A percentile compares a stretch with the other conserved stretches of the same genome.
These are phyloP conservation scores for Lutjanus campechanus DNA, from an alignment of 2,797 vertebrate species.

Conservation along the genomic window DNA sequence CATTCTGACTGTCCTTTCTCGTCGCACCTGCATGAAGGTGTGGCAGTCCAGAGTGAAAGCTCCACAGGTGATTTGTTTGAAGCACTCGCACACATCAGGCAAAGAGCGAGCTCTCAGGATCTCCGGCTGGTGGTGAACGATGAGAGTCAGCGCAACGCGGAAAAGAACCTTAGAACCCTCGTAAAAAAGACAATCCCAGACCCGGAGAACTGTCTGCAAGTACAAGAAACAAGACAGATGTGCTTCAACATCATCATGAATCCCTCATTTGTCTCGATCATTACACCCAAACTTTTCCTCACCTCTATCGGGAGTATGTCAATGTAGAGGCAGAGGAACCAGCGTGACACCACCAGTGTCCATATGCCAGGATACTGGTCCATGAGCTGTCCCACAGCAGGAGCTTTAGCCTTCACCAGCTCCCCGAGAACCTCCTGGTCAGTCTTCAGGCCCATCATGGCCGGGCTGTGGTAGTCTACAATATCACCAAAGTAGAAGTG, in stretches of 20 bases:
- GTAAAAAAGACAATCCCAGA: slow-evolving; percentile 98
- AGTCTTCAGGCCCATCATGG: slow-evolving; percentile 93
- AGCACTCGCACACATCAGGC: slow-evolving; percentile 91
- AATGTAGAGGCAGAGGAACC: slow-evolving; percentile 98
- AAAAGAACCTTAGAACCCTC: slow-evolving; percentile 98
- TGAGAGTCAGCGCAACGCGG: slow-evolving; percentile 93
- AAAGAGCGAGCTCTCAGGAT: slow-evolving; percentile 90
- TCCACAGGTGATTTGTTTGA: slow-evolving; percentile 92
- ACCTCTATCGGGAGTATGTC: slow-evolving; percentile 97
- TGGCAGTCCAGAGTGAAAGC: slow-evolving; percentile 92
- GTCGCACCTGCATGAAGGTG: slow-evolving; percentile 93
- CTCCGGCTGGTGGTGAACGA: slow-evolving; percentile 90
- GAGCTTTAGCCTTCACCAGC: slow-evolving; percentile 92
- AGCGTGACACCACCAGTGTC: slow-evolving; percentile 94
- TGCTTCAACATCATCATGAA: not conserved
- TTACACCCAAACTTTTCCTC: slow-evolving; percentile 29
- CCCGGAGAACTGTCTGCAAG: slow-evolving; percentile 92
- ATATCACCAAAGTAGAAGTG: slow-evolving; percentile 9
- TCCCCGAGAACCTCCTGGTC: slow-evolving; percentile 96
- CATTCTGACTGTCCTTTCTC: not conserved
- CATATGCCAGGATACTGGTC: slow-evolving; percentile 91
- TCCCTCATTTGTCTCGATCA: not conserved
- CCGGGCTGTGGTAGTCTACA: slow-evolving; percentile 92
- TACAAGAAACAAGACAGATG: slow-evolving; percentile 17
- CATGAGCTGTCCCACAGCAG: slow-evolving; percentile 92